A percentile compares a stretch with the other conserved stretches of the same genome.
These are phyloP conservation scores for Bombycilla garrulus DNA, from an alignment of 2,113 vertebrate genomes.

Conservation along the genomic window DNA sequence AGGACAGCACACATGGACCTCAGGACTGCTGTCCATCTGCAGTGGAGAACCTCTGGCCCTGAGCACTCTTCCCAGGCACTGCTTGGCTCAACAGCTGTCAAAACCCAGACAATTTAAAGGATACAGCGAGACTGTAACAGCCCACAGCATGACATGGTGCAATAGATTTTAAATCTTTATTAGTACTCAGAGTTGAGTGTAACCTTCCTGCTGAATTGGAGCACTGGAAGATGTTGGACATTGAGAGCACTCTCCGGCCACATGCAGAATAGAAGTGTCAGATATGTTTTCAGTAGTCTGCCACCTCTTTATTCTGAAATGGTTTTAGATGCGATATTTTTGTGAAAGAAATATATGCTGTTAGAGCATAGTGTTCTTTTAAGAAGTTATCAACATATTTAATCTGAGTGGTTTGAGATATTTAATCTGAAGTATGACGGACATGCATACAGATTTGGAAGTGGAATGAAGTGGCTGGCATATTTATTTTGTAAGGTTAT, in stretches of 20 bases:
- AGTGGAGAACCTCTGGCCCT: background rate
- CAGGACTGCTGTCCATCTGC: background rate
- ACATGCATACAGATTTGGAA: background rate
- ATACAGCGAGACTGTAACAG: rapidly evolving
- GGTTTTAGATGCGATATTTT: background rate
- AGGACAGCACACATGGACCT: background rate
- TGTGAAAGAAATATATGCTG: background rate
- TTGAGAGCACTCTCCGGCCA: background rate
- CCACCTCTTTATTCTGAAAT: background rate
- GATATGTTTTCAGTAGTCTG: background rate
- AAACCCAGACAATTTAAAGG: background rate
- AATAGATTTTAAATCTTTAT: background rate
- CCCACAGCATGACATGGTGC: background rate
- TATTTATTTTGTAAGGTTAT: constrained; percentile 38
- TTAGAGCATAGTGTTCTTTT: background rate
- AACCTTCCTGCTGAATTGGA: background rate
- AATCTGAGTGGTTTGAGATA: constrained; percentile 12
- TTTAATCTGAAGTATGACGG: background rate
- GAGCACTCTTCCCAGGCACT: background rate
- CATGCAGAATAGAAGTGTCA: background rate
- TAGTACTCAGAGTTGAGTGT: background rate
- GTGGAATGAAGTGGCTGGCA: background rate
- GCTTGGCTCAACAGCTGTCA: background rate
- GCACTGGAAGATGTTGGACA: background rate
- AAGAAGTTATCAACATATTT: background rate